Conservation (phyloP, 1,140 invertebrate genomes). For the Leucophenga varia region DNA sequence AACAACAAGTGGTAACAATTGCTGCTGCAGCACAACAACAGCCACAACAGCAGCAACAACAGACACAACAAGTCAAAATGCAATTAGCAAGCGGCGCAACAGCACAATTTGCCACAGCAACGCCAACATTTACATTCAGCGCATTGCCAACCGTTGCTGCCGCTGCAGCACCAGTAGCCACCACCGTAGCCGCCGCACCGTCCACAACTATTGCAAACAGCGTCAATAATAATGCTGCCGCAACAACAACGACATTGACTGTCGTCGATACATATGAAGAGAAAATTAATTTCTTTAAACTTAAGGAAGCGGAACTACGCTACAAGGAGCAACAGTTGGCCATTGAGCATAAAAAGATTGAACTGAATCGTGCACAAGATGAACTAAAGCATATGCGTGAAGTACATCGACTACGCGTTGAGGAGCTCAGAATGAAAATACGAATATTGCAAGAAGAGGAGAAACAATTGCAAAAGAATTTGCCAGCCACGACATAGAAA, state of each 20-base stretch:
- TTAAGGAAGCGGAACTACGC: constrained; percentile 48
- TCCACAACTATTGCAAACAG: constrained; percentile 13
- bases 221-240: constrained; percentile 1
- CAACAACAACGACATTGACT: neutral
- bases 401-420: constrained; percentile 44
- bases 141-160: constrained; percentile 41
- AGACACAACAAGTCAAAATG: constrained; percentile 33
- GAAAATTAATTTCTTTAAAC: constrained; percentile 45
- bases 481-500: constrained; percentile 11
- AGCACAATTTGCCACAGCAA: constrained; percentile 27
- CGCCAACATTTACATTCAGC: constrained; percentile 50
- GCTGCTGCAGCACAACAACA: too few species aligned
- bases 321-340: constrained; percentile 50
- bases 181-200: constrained; percentile 6
- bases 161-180: constrained; percentile 11
- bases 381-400: constrained; percentile 50
- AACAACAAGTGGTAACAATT: too few species aligned
- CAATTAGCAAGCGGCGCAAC: constrained; percentile 22
- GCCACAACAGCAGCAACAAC: constrained; percentile 12
- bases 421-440: constrained; percentile 53
- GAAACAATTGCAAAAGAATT: constrained; percentile 38
- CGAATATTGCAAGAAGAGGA: constrained; percentile 53
- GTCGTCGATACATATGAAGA: constrained; percentile 43
- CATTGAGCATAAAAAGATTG: constrained; percentile 46
- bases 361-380: constrained; percentile 45